Base-by-base conservation (phyloP, 2,888 invertebrate genomes). In the Encarsia formosa region DNA sequence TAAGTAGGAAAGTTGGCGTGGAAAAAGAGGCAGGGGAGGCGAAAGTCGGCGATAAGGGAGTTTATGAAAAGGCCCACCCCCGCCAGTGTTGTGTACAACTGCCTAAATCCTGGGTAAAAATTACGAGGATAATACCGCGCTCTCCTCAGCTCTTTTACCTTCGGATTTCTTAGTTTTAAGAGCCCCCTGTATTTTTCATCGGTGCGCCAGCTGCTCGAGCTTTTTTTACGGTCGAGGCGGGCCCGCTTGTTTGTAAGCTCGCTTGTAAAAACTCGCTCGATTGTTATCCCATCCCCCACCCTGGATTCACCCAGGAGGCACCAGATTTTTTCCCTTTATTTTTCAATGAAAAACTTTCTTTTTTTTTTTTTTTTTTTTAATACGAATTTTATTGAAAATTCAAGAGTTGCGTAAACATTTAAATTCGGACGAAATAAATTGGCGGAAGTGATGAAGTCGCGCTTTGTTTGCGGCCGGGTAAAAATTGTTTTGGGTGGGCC, bases 131-230 rank as follows among this genome's bases (percentile, higher is more conserved):
- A 26, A 26, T 26, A 11, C 26, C 26, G 26, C 26, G 26, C 26
- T 26, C 11, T 8, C 26, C 6, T 11, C 6, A 11, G 11, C 26
- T 8, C 11, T 8, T 26, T 11, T 26, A 8, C 26, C 26, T n/a
- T n/a, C 8, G 8, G 29, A 29, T 13, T 29, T 29, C 29, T 13
- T 34, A 34, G 8, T 9, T 34, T 15, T 13, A 26, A 11, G 6
- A 50, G 39, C 42, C 42, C 45, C 23, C 29, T 26, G 19, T 32
- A 54, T 54, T 54, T 51, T 54, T 54, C 50, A 51, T 44, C 31
- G 44, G 29, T 15, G 42, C 31, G 38, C 16, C 26, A 2, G 26
- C 35, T 15, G 3, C 22, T n/a, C 22, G 13, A 9, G 35, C n/a
- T n/a, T n/a, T n/a, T n/a, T n/a, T n/a, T n/a, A n/a, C n/a, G n/a